Percentiles rank a stretch among this genome's conserved stretches.
phyloP scores from a whole-genome alignment of 2,888 invertebrate species.

The Sthenelais limicola region DNA sequence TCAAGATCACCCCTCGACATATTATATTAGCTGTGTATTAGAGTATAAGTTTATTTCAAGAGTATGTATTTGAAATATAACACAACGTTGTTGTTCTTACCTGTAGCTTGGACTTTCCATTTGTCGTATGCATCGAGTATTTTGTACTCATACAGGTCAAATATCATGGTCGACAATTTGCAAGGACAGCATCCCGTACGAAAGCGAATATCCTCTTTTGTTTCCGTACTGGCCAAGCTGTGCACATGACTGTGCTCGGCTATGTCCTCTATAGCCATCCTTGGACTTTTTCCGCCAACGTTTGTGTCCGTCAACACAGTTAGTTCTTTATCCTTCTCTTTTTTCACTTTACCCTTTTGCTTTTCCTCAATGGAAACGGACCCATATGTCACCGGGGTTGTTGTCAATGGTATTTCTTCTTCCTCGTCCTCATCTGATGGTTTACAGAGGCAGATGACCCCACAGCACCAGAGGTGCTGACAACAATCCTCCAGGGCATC shows the following conservation, averaged over 20 bases:
- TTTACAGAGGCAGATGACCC: not conserved
- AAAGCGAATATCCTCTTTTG: not conserved
- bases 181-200: constrained; percentile 28
- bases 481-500: constrained; percentile 7
- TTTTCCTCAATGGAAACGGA: not conserved
- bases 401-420: not conserved
- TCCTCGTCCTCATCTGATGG: not conserved
- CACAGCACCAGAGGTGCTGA: constrained; percentile 19
- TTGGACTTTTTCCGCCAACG: too few species aligned
- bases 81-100: not conserved
- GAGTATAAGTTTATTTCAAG: too few species aligned
- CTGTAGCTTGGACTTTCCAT: not conserved
- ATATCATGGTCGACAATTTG: not conserved
- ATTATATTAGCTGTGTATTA: too few species aligned
- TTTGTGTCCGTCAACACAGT: too few species aligned
- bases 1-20: too few species aligned
- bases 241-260: not conserved
- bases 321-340: too few species aligned
- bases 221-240: not conserved
- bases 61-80: too few species aligned
- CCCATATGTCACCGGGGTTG: not conserved
- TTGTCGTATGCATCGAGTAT: constrained; percentile 21
- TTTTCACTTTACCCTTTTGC: too few species aligned
- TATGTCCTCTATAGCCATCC: not conserved
- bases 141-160: constrained; percentile 19